A percentile compares a stretch with the other conserved stretches of the same genome.
phyloP scores from a whole-genome alignment of 2,113 vertebrate genomes.

The Bubo bubo region DNA sequence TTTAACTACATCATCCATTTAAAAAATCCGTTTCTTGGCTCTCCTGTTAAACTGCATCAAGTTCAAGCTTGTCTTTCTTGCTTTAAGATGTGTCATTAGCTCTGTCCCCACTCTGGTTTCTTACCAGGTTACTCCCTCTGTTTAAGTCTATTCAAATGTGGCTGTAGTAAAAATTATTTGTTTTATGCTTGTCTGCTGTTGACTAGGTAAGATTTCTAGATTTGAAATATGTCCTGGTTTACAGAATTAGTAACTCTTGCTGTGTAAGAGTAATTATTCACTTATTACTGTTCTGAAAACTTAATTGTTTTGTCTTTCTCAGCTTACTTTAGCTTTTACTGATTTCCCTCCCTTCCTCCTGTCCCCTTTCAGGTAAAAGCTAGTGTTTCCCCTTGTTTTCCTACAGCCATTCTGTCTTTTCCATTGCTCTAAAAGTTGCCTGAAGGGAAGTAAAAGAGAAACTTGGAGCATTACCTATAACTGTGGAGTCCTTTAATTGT shows the following conservation, averaged over 20 bases:
- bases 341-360: neutral
- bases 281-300: neutral
- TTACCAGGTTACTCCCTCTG: conserved; percentile 10
- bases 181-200: neutral
- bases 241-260: neutral
- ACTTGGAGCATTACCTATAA: neutral
- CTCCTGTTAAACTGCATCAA: conserved; percentile 37
- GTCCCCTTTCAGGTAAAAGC: neutral
- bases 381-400: neutral
- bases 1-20: neutral
- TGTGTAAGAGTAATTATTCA: neutral
- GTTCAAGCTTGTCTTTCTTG: conserved; percentile 48
- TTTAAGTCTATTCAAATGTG: neutral
- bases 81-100: conserved; percentile 28
- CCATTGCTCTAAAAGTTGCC: neutral
- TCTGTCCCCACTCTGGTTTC: conserved; percentile 42
- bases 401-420: neutral
- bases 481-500: neutral
- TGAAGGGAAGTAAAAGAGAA: neutral
- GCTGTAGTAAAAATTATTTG: neutral
- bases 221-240: neutral
- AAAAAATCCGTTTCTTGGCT: conserved; percentile 50
- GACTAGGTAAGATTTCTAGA: neutral
- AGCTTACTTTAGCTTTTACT: neutral
- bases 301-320: neutral